Base-by-base conservation (phyloP, 2,888 invertebrate species). In the Melanophora roralis region DNA sequence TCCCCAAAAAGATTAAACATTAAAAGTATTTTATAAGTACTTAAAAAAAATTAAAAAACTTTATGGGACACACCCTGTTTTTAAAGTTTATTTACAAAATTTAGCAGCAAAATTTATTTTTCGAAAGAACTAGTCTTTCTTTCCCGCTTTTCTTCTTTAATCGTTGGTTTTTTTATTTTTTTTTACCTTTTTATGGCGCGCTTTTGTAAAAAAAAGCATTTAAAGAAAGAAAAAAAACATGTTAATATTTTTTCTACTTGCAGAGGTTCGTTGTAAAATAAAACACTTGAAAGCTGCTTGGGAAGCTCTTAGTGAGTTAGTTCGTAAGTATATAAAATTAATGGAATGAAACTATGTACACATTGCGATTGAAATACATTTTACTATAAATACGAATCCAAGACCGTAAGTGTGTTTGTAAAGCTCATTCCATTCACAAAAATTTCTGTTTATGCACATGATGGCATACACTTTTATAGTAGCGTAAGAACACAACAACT, bases 361-460 rank as follows among this genome's bases (percentile, higher is more conserved):
- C 62, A 36, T 45, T 72, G 62, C 72, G 16, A 72, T 64, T 64
- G 34, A 36, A 76, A 81, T 83, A 78, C 60, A 75, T 59, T 74
- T 74, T 74, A 74, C 74, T 74, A 74, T 45, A 40, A 51, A 74
- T 51, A 53, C 51, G 34, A 60, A 27, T 51, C 12, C 49, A 40
- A 40, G 4, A 40, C 27, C 27, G 45, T 27, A 27, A 67, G 19
- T 81, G 40, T 77, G n/a, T 77, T 21, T 81, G 62, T 82, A 79
- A 81, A 76, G 81, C 81, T 74, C 82, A 80, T 72, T 80, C 80
- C 80, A 80, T 80, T 80, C 80, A 80, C 76, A 73, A 80, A n/a
- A 80, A 76, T 59, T 65, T 62, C 32, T 51, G 43, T 32, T 14
- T 19, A 59, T 59, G 49, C 43, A 62, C 16, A 36, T 16, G n/a